A percentile compares a stretch with the other conserved stretches of the same genome.
phyloP scores from a whole-genome alignment of 2,113 vertebrate species.

The Hemiscyllium ocellatum region DNA sequence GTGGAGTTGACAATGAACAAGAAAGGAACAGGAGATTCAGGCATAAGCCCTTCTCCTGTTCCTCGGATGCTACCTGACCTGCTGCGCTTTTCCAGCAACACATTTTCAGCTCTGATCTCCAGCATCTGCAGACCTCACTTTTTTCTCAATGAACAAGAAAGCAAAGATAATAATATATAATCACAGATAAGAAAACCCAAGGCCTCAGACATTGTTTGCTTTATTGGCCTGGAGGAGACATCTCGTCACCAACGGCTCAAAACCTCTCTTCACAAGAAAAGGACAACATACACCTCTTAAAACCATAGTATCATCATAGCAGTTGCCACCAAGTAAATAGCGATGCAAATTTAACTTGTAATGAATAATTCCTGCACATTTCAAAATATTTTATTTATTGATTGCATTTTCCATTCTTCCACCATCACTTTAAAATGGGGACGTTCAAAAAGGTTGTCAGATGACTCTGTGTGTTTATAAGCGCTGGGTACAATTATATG shows the following conservation, averaged over 20 bases:
- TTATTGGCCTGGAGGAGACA: too few relatives aligned
- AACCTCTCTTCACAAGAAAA: too few relatives aligned
- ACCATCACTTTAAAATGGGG: not conserved
- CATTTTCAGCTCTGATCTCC: too few relatives aligned
- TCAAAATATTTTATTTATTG: not conserved
- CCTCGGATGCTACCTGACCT: too few relatives aligned
- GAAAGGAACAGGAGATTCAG: too few relatives aligned
- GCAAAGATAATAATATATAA: not conserved
- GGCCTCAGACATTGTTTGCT: too few relatives aligned
- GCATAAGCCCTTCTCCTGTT: too few relatives aligned
- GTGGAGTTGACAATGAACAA: not conserved
- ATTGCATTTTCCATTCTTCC: not conserved
- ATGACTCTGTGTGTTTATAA: not conserved
- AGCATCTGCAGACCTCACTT: too few relatives aligned
- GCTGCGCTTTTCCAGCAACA: too few relatives aligned
- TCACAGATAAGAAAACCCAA: not conserved
- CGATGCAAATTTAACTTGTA: not conserved
- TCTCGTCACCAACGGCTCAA: too few relatives aligned
- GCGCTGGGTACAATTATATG: not conserved
- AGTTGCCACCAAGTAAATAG: not conserved
- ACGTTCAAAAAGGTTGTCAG: not conserved
- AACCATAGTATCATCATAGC: too few relatives aligned
- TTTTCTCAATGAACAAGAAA: not conserved
- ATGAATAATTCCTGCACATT: not conserved
- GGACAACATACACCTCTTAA: too few relatives aligned